Conservation (phyloP, 2,797 vertebrate species). For the Pantherophis alleghaniensis region DNA sequence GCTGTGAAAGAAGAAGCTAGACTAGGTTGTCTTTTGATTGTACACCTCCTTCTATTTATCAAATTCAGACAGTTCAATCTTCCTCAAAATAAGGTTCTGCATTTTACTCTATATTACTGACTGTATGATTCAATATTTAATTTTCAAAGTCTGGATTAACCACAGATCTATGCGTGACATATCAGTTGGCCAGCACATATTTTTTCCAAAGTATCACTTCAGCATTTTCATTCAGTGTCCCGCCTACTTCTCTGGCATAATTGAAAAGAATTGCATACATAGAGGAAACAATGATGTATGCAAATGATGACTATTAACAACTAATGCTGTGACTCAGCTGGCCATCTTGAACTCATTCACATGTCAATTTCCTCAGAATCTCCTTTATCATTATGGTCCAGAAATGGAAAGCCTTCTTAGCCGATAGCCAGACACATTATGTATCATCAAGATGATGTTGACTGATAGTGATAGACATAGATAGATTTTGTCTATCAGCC, state of each 20-base stretch:
- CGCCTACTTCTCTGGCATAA: background rate
- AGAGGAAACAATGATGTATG: background rate
- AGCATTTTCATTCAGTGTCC: background rate
- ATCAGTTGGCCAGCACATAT: background rate
- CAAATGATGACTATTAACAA: background rate
- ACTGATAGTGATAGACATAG: background rate
- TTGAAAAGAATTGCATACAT: background rate
- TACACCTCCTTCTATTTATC: too few relatives aligned
- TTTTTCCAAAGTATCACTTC: background rate
- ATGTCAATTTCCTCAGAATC: background rate
- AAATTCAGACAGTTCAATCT: background rate
- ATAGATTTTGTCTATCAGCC: background rate
- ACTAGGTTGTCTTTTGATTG: background rate
- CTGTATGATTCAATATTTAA: background rate
- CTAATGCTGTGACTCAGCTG: background rate
- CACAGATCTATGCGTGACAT: background rate
- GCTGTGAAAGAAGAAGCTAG: background rate
- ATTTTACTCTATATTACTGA: conserved; percentile 30
- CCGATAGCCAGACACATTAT: background rate
- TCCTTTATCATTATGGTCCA: background rate
- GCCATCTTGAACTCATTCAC: background rate
- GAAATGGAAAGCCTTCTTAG: background rate
- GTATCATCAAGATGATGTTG: background rate
- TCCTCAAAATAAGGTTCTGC: background rate
- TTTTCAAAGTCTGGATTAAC: background rate